phyloP scores from a whole-genome alignment of 2,888 invertebrate species.

The Eupithecia pulchellata region DNA sequence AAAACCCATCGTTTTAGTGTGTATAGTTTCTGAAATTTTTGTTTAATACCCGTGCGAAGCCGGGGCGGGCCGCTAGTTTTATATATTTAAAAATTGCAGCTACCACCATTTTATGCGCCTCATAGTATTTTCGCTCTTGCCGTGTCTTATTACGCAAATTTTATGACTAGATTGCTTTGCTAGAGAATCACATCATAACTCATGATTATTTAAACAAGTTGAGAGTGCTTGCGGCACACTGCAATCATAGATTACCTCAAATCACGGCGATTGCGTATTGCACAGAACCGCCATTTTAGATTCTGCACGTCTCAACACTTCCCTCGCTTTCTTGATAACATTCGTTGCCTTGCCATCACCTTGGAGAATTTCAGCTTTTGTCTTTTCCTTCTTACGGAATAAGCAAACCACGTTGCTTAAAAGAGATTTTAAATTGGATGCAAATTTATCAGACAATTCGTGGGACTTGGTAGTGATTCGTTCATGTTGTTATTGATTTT shows the following conservation, averaged over 20 bases:
- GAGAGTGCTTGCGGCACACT: constrained; percentile 3
- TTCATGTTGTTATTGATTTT: neutral
- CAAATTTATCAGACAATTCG: neutral
- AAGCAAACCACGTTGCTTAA: neutral
- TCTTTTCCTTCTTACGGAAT: constrained; percentile 1
- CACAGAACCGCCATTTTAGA: constrained; percentile 31
- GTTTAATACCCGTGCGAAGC: no score
- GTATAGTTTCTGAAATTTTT: no score
- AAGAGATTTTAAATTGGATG: neutral
- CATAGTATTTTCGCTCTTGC: constrained; percentile 20
- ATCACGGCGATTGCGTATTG: constrained; percentile 19
- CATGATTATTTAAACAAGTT: constrained; percentile 23
- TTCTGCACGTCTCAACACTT: constrained; percentile 32
- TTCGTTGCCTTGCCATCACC: constrained; percentile 31
- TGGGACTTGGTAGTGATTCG: neutral
- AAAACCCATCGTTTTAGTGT: no score
- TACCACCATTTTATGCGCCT: constrained; percentile 16
- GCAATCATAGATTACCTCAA: constrained; percentile 31
- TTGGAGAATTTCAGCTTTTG: neutral
- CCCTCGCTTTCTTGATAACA: constrained; percentile 21
- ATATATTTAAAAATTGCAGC: no score
- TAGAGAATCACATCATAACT: constrained; percentile 7
- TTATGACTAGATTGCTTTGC: constrained; percentile 16
- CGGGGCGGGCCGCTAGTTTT: no score
- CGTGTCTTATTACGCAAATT: constrained; percentile 32